A percentile compares a stretch with the other conserved stretches of the same genome.
phyloP scores from a whole-genome alignment of 1,140 invertebrate genomes.

The Zaprionus camerounensis region DNA sequence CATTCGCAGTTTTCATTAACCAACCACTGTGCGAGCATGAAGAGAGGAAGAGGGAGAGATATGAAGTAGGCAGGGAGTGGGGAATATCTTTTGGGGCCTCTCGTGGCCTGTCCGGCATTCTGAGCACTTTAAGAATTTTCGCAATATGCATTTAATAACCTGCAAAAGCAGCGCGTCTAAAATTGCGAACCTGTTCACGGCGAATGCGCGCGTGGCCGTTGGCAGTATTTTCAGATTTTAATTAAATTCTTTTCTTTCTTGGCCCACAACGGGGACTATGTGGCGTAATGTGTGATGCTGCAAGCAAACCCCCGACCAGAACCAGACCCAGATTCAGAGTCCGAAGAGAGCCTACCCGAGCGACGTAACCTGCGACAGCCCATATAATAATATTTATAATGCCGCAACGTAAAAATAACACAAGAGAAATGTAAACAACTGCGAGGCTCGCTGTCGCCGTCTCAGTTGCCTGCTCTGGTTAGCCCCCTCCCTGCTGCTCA shows the following conservation, averaged over 20 bases:
- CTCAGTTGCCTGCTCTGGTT: too few relatives aligned
- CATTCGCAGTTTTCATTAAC: constrained; percentile 36
- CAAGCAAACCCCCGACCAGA: constrained; percentile 31
- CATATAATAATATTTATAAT: constrained; percentile 53
- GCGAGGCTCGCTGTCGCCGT: constrained; percentile 7
- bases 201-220: constrained; percentile 47
- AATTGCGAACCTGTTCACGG: constrained; percentile 54
- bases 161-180: constrained; percentile 56
- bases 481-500: not conserved
- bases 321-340: too few relatives aligned
- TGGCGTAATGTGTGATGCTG: constrained; percentile 24
- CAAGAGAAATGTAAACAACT: constrained; percentile 42
- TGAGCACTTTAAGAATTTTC: constrained; percentile 32
- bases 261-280: constrained; percentile 31
- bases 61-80: not conserved
- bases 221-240: constrained; percentile 79
- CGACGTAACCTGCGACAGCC: not conserved
- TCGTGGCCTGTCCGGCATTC: constrained; percentile 21
- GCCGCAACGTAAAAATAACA: constrained; percentile 42
- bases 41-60: not conserved
- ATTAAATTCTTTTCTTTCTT: constrained; percentile 76
- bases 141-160: constrained; percentile 45
- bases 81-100: not conserved
- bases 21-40: not conserved
- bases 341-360: too few relatives aligned